Conservation (phyloP, 2,113 vertebrate genomes). For the Epinephelus cyanopodus region DNA sequence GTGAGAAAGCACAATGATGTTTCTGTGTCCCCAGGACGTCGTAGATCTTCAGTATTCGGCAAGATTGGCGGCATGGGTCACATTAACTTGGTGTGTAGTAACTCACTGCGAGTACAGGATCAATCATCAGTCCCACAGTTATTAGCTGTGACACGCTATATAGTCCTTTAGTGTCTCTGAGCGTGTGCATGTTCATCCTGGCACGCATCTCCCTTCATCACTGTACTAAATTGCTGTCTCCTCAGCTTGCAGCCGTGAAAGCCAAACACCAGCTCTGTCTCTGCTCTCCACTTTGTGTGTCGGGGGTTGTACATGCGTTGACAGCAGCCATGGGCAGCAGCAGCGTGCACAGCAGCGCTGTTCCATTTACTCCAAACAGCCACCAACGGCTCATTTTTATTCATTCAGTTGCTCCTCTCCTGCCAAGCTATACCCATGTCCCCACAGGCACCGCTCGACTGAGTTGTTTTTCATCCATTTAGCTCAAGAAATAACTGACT, state of each 20-base stretch:
- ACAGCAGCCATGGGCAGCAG: conserved; percentile 48
- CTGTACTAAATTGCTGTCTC: conserved; percentile 2
- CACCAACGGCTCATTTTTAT: conserved; percentile 53
- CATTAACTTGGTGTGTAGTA: conserved; percentile 5
- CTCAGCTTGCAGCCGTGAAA: conserved; percentile 35
- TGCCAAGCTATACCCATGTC: conserved; percentile 2
- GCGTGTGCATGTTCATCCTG: not conserved
- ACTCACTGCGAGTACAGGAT: not conserved
- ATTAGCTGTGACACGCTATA: conserved; percentile 26
- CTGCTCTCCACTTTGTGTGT: conserved; percentile 39
- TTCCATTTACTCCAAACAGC: conserved; percentile 43
- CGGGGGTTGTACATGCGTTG: conserved; percentile 23
- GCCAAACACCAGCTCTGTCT: conserved; percentile 3
- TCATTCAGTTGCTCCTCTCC: conserved; percentile 27
- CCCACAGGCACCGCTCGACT: conserved; percentile 6
- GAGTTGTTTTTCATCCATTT: conserved; percentile 50
- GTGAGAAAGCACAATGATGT: not conserved
- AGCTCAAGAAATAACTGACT: conserved; percentile 27
- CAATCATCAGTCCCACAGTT: not conserved
- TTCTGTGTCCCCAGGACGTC: not conserved
- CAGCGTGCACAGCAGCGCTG: conserved; percentile 16
- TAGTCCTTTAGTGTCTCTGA: not conserved
- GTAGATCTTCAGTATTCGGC: not conserved
- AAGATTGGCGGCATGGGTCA: conserved; percentile 2
- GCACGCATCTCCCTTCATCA: conserved; percentile 7